Percentiles rank a stretch among this genome's conserved stretches.
Conservation (phyloP, 2,888 invertebrate genomes). For the Drosophila borealis region DNA sequence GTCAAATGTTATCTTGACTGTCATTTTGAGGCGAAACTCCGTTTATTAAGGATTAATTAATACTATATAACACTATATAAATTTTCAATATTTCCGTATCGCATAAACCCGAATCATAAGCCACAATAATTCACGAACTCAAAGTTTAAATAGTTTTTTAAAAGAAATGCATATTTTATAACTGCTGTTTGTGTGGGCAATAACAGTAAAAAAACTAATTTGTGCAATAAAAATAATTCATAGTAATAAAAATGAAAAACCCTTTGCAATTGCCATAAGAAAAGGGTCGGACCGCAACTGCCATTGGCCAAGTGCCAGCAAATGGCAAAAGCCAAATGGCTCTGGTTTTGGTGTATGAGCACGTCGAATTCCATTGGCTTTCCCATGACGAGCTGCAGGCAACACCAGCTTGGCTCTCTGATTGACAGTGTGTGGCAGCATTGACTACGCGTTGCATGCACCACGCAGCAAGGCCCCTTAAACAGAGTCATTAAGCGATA, state of each 20-base stretch:
- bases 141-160: too few relatives aligned
- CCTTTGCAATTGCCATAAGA: conserved; percentile 34
- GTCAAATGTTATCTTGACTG: too few relatives aligned
- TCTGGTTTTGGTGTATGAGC: conserved; percentile 5
- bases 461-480: conserved; percentile 37
- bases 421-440: conserved; percentile 6
- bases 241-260: conserved; percentile 16
- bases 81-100: background rate
- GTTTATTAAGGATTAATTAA: too few relatives aligned
- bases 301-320: conserved; percentile 18
- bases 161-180: background rate
- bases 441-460: conserved; percentile 29
- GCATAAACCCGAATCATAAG: background rate
- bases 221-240: conserved; percentile 13
- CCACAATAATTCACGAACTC: background rate
- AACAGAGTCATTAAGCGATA: conserved; percentile 66
- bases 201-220: conserved; percentile 21
- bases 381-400: conserved; percentile 34
- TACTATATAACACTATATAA: too few relatives aligned
- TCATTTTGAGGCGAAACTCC: too few relatives aligned
- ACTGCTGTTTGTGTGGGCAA: background rate
- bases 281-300: conserved; percentile 6
- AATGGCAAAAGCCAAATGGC: conserved; percentile 11
- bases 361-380: conserved; percentile 31
- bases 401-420: conserved; percentile 8